phyloP scores from a whole-genome alignment of 2,797 vertebrate genomes.

The Martes flavigula region DNA sequence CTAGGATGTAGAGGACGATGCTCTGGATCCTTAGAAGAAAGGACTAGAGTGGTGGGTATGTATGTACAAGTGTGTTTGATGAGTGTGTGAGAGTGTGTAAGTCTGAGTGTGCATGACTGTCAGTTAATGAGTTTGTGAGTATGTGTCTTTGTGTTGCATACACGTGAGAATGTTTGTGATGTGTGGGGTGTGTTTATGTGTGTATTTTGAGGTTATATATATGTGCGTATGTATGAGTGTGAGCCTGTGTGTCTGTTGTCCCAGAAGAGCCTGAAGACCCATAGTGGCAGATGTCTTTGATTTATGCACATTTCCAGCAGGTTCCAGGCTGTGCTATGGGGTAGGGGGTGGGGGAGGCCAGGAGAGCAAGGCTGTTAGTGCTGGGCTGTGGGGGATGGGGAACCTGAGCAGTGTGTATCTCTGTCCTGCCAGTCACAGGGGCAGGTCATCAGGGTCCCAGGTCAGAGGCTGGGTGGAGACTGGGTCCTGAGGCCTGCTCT shows the following conservation, averaged over 20 bases:
- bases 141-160: neutral
- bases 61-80: neutral
- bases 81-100: neutral
- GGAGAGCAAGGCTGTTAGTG: no score
- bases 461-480: no score
- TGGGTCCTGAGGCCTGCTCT: no score
- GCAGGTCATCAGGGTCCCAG: no score
- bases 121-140: neutral
- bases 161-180: neutral
- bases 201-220: neutral
- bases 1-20: neutral
- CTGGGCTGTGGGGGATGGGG: no score
- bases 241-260: neutral
- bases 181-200: neutral
- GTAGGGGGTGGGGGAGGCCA: neutral
- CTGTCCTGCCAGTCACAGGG: no score
- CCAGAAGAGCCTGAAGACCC: neutral
- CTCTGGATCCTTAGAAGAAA: slow-evolving; percentile 17
- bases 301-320: neutral
- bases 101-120: neutral
- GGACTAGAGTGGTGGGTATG: neutral
- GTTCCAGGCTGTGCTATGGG: neutral
- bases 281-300: neutral
- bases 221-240: neutral
- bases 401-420: no score